Conservation (phyloP, 2,797 vertebrate species). For the Knipowitschia caucasica region DNA sequence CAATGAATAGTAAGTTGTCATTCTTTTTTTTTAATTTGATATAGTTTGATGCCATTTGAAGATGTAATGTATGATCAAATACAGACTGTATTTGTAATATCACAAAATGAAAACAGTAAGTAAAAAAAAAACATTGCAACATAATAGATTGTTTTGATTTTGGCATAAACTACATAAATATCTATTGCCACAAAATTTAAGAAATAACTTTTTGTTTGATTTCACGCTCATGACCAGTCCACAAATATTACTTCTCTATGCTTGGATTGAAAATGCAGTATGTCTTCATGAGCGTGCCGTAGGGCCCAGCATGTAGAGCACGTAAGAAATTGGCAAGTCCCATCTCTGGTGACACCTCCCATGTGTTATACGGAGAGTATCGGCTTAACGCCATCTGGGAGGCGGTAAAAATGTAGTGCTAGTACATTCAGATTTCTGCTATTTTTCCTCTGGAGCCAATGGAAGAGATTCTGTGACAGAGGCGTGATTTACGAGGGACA, state of each 20-base stretch:
- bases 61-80: no score
- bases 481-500: conserved; percentile 21
- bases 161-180: not conserved
- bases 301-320: conserved; percentile 32
- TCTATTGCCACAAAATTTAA: not conserved
- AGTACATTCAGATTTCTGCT: conserved; percentile 23
- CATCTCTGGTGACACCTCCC: conserved; percentile 46
- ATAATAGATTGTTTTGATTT: not conserved
- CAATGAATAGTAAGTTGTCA: no score
- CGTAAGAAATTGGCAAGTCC: conserved; percentile 31
- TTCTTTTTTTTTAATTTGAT: no score
- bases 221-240: conserved; percentile 7
- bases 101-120: no score
- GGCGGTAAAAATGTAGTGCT: conserved; percentile 24
- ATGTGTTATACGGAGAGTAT: conserved; percentile 39
- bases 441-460: conserved; percentile 31
- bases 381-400: conserved; percentile 48
- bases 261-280: conserved; percentile 22
- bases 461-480: conserved; percentile 13
- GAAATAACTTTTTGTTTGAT: conserved; percentile 18
- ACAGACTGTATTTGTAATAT: no score
- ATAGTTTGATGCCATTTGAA: no score
- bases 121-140: no score
- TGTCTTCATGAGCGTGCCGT: conserved; percentile 29
- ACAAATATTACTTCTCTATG: conserved; percentile 17